Conservation (phyloP, 2,888 invertebrate genomes). For the Synanthedon vespiformis region DNA sequence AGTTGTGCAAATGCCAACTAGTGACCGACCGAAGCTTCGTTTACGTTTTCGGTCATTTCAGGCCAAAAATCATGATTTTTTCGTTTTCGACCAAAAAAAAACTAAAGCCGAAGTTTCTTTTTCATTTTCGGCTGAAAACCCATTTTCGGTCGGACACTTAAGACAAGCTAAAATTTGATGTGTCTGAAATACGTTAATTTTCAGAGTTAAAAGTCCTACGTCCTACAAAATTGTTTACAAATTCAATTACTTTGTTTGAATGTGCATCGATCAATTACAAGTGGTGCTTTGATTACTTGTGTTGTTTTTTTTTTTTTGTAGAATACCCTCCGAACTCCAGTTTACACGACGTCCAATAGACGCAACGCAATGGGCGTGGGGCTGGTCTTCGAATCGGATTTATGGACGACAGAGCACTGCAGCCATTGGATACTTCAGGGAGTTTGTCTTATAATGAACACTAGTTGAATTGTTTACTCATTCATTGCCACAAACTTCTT, state of each 20-base stretch:
- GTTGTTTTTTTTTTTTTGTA: constrained; percentile 32
- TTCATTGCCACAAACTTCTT: no score
- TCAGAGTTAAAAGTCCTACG: background rate
- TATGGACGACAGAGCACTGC: constrained; percentile 83
- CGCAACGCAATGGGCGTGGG: constrained; percentile 94
- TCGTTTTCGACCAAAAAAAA: no score
- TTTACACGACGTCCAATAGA: constrained; percentile 88
- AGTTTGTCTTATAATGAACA: constrained; percentile 88
- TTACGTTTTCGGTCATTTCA: no score
- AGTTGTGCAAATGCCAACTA: no score
- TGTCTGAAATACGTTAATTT: no score
- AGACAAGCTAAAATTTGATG: no score
- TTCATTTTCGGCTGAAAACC: no score
- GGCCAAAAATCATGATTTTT: no score
- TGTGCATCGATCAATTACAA: background rate
- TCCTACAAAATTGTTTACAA: background rate
- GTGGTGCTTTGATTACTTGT: constrained; percentile 2
- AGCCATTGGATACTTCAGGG: constrained; percentile 94
- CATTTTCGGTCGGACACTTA: no score
- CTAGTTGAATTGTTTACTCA: constrained; percentile 56
- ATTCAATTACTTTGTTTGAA: background rate
- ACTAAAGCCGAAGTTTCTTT: no score
- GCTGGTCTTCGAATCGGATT: constrained; percentile 89
- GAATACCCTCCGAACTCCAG: constrained; percentile 90
- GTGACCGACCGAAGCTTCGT: no score